A percentile compares a stretch with the other conserved stretches of the same genome.
Conservation (phyloP, 2,113 vertebrate species). For the Murina feae region DNA sequence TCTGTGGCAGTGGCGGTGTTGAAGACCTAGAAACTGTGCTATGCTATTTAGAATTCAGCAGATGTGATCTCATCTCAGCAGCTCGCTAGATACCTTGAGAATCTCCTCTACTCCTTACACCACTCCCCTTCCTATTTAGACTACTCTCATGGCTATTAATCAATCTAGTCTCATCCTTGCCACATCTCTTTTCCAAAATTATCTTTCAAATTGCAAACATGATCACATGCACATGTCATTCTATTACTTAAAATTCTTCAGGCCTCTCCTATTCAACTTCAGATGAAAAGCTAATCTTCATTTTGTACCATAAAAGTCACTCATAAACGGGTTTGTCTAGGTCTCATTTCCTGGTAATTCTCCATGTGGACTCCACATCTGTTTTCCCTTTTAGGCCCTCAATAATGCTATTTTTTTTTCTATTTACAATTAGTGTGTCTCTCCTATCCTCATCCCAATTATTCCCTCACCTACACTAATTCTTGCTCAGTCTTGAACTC, state of each 20-base stretch:
- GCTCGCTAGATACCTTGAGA: not conserved
- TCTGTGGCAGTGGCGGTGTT: not conserved
- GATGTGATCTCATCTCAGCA: not conserved
- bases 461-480: not conserved
- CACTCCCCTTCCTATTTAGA: not conserved
- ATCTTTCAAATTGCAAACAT: not conserved
- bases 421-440: not conserved
- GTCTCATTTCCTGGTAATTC: slow-evolving; percentile 1
- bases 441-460: not conserved
- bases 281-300: not conserved
- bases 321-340: not conserved
- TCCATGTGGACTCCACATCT: not conserved
- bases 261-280: not conserved
- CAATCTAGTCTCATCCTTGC: not conserved
- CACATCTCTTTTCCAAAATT: not conserved
- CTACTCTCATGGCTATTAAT: not conserved
- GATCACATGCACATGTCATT: not conserved
- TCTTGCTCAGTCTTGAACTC: not conserved
- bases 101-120: not conserved
- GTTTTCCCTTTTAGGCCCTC: not conserved
- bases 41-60: not conserved
- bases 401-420: not conserved
- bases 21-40: not conserved
- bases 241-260: not conserved
- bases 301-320: not conserved